Base-by-base conservation (phyloP, 2,797 vertebrate species). In the Phoeniculus purpureus region DNA sequence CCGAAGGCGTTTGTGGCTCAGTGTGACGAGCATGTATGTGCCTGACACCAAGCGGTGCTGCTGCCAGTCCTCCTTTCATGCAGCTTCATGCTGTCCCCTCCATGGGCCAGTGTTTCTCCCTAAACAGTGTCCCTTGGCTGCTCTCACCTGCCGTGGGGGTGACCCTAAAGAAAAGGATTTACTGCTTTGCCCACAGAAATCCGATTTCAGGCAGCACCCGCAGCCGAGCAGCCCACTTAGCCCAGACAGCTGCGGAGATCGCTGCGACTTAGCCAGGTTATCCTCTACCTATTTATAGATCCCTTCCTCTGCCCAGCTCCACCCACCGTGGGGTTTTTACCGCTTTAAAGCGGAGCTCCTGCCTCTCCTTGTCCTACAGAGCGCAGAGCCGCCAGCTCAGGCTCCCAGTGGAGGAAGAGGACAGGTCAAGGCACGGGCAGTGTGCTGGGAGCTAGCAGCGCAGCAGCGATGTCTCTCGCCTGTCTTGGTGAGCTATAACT, bases 241-340 rank as follows among this genome's bases (percentile, higher is more conserved):
- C 71, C 92, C 83, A 89, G 93, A 70, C 81, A 65, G 87, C 62
- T 82, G 76, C 47, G 22, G 89, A 90, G 93, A 94, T 94, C 82
- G 13, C 93, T 84, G 6, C 4, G 76, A 89, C 94, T 96, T 95
- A 96, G 92, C 90, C 14, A 7, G 86, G 95, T 96, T 96, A 96
- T 96, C 94, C 92, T 94, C 75, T 34, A 13, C 85, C 94, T 97
- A 96, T 97, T 96, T 96, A 96, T 96, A 96, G 96, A 55, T 85
- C 19, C 40, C 50, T 77, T 82, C 79, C 85, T 82, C 58, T 87
- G 25, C 79, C 78, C 87, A 86, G 2, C 91, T 88, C 92, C 92
- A 52, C 79, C 88, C 89, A 52, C 55, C 0, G 0, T 6, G 66
- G 75, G 79, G 75, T 54, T 93, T 93, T 73, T 67, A n/a, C 64